Conservation (phyloP, 2,113 vertebrate species). For the Trematocara unimaculatum region DNA sequence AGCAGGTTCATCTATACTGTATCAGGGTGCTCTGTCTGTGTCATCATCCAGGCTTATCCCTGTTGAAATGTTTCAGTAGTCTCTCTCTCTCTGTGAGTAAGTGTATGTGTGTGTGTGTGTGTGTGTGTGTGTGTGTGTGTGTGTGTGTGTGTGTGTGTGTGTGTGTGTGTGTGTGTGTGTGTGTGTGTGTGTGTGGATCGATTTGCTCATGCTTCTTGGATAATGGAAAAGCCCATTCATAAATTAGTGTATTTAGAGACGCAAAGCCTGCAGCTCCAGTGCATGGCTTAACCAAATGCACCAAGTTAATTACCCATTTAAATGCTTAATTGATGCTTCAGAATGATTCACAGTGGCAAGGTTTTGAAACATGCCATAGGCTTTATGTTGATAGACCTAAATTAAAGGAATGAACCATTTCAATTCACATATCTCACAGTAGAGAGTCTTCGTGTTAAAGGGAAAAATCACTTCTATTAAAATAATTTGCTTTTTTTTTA, state of each 20-base stretch:
- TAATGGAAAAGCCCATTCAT: not conserved
- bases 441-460: not conserved
- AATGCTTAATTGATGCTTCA: slow-evolving; percentile 43
- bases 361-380: slow-evolving; percentile 26
- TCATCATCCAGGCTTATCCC: slow-evolving; percentile 46
- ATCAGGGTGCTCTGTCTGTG: slow-evolving; percentile 37
- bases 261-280: slow-evolving; percentile 19
- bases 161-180: no score
- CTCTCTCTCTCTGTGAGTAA: not conserved
- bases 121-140: not conserved
- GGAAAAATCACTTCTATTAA: not conserved
- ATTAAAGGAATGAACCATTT: slow-evolving; percentile 19
- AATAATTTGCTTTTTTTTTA: not conserved
- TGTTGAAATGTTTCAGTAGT: slow-evolving; percentile 39
- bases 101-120: not conserved
- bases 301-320: slow-evolving; percentile 44
- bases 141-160: not conserved
- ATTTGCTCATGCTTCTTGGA: not conserved
- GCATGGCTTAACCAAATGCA: slow-evolving; percentile 18
- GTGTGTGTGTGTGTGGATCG: not conserved
- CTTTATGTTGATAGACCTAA: not conserved
- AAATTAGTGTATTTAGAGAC: not conserved
- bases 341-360: slow-evolving; percentile 20
- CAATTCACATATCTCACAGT: not conserved
- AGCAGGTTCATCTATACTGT: slow-evolving; percentile 55